Evolutionary conservation across 2,888 invertebrate species (phyloP), one percentile per base, ranked within the genome.

Genomic region (Hyposoter dolosus): DNA sequence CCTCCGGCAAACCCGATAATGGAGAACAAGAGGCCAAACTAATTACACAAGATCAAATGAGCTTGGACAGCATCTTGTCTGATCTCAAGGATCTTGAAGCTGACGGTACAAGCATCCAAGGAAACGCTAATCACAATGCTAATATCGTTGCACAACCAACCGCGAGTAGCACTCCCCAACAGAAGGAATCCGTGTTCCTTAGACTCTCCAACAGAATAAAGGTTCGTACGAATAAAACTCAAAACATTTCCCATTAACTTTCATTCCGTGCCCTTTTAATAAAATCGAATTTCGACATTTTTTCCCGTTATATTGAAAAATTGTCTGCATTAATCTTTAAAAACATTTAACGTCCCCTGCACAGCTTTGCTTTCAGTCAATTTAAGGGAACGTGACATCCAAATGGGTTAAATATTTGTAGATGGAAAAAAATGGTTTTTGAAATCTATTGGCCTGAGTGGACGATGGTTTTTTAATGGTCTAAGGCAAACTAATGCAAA

Each of bases 161-260:
- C 0, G 88, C 90, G 0, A 93, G 89, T 35, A 90, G 90, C 1
- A 91, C 91, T 7, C 93, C 93, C 7, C 94, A 94, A 83, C 98
- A 98, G 92, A 98, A 98, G 91, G 99, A 99, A 94, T 98, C 98
- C 10, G 98, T 99, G n/a, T 98, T 99, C 93, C 96, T 99, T 92
- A 96, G 99, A 89, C 96, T 99, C 83, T 98, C 98, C 84, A 99
- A 99, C 94, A 96, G 99, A 92, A 98, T 99, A 82, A 99, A 98
- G 96, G 98, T 98, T 92, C 93, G 94, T 88, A 60, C 6, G 0
- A 28, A 28, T 15, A 28, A 60, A 15, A 60, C 15, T 28, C 15
- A 12, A n/a, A n/a, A 12, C 12, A 9, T 23, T 28, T 23, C 23
- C 0, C 66, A 9, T 43, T 50, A 32, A 23, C 43, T 17, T 56